phyloP scores from a whole-genome alignment of 2,797 vertebrate species.

The Sparidentex hasta region DNA sequence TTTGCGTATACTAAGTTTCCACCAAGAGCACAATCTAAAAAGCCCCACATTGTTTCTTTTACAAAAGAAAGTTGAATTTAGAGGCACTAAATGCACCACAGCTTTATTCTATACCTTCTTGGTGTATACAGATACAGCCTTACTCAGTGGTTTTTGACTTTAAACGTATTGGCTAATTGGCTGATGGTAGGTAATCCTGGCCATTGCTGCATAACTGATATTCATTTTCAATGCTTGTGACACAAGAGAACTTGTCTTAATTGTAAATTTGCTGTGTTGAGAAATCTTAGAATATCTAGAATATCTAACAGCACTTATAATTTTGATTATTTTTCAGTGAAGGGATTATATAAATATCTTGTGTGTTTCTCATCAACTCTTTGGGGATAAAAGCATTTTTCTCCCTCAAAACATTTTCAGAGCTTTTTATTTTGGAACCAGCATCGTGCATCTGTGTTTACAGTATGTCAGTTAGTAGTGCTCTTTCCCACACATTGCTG shows the following conservation, averaged over 20 bases:
- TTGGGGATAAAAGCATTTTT: neutral
- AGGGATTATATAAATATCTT: neutral
- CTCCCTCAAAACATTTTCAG: neutral
- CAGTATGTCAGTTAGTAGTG: neutral
- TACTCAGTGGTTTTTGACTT: neutral
- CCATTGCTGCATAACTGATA: neutral
- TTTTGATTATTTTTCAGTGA: neutral
- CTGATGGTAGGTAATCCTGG: neutral
- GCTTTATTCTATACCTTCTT: neutral
- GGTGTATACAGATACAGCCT: neutral
- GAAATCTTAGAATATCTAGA: too few species aligned
- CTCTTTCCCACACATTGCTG: neutral
- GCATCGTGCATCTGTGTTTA: neutral
- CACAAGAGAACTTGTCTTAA: neutral
- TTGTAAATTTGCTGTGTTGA: neutral
- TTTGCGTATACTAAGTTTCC: too few species aligned
- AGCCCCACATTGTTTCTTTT: neutral
- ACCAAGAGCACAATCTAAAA: too few species aligned
- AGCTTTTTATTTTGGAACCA: neutral
- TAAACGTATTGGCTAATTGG: neutral
- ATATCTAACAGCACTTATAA: neutral
- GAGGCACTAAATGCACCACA: neutral
- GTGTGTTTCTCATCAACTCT: neutral
- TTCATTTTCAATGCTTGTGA: neutral
- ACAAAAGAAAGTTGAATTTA: neutral